Evolutionary conservation across 2,113 vertebrate species (phyloP), one percentile per base, ranked within the genome.

Genomic region (Epinephelus lanceolatus): DNA sequence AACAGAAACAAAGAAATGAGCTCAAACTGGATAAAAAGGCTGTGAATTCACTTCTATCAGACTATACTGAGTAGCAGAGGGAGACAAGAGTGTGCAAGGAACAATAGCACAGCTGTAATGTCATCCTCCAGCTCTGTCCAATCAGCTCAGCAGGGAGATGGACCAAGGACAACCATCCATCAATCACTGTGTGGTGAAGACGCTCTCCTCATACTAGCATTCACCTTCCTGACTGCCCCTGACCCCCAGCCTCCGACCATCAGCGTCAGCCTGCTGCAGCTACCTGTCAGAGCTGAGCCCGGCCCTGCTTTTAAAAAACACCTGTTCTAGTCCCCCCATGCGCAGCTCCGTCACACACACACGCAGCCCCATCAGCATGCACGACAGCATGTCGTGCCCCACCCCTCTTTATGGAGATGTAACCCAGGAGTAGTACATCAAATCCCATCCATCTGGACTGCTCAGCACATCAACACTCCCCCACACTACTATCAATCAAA

Each of bases 381-480:
- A 30, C 6, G 30, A 72, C 81, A 55, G 51, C 75, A 57, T 47
- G 70, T 71, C 4, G 51, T 7, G 63, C 87, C 84, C 66, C 88
- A 72, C 88, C 88, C 72, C 67, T 73, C 65, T 84, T 76, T 37
- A 80, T 66, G 57, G 80, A 86, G 82, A 78, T 63, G 45, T 80
- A 73, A 86, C 83, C 84, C 69, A 37, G 62, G 79, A 81, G 88
- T 66, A 65, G 78, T 73, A 72, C 88, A 90, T 89, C 73, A 86
- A 88, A 89, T 87, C 86, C 81, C 84, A 90, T 92, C 93, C 91
- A 93, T 91, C 90, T 89, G 90, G 90, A 77, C 67, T 40, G 4
- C 18, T 88, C 84, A 42, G 68, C 81, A 81, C 69, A 83, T 66
- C 67, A 68, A 49, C 79, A 63, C 65, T 2, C 69, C 59, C 65